Percentiles rank a stretch among this genome's conserved stretches.
Conservation (phyloP, 1,140 invertebrate species). For the Ridgeia piscesae region DNA sequence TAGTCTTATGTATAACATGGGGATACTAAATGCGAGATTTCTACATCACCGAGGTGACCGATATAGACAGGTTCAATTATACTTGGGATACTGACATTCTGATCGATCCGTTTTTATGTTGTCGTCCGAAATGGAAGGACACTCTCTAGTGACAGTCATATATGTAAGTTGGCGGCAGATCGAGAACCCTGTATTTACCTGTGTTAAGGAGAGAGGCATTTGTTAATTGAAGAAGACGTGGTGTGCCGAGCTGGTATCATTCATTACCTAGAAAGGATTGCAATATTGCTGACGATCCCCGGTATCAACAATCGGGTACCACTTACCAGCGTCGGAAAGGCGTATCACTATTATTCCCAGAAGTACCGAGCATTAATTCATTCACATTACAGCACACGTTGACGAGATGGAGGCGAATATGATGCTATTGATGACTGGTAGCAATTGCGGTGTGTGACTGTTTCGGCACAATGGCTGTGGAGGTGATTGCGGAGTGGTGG, state of each 20-base stretch:
- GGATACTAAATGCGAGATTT: too few species aligned
- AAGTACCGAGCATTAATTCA: background rate
- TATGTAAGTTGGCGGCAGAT: too few species aligned
- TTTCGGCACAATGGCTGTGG: background rate
- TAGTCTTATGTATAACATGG: too few species aligned
- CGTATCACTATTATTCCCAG: background rate
- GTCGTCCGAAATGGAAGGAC: too few species aligned
- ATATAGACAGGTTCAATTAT: too few species aligned
- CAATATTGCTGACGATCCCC: background rate
- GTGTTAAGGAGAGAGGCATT: too few species aligned
- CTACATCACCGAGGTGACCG: too few species aligned
- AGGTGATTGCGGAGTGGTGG: background rate
- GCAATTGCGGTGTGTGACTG: background rate
- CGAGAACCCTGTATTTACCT: too few species aligned
- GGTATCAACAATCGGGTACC: background rate
- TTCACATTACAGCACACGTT: background rate
- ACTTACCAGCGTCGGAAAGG: background rate
- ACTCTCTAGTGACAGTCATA: too few species aligned
- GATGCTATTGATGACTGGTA: background rate
- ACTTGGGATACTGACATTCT: too few species aligned
- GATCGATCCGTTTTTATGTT: too few species aligned
- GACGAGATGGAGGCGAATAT: background rate
- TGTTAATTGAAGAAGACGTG: too few species aligned
- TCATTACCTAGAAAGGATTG: background rate
- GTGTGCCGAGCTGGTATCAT: background rate